phyloP scores from a whole-genome alignment of 1,140 invertebrate species.

The Anoplolepis gracilipes region DNA sequence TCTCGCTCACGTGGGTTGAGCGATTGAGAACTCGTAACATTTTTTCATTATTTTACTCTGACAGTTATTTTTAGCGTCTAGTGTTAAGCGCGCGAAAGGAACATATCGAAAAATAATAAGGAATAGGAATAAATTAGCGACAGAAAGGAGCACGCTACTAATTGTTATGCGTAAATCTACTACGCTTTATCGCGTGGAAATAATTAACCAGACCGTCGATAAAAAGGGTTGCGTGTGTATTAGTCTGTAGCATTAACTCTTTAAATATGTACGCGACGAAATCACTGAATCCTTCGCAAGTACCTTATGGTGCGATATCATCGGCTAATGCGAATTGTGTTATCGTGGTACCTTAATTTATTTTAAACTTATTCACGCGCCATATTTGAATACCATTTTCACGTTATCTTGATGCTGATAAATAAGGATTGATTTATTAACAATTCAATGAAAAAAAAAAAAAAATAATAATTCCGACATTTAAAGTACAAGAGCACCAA shows the following conservation, averaged over 20 bases:
- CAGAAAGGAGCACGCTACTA: not conserved
- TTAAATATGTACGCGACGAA: not conserved
- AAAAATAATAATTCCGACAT: not conserved
- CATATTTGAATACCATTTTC: constrained; percentile 17
- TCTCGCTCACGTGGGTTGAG: not conserved
- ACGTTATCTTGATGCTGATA: not conserved
- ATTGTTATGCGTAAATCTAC: constrained; percentile 51
- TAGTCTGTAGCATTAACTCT: not conserved
- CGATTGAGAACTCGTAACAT: not conserved
- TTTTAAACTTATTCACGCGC: constrained; percentile 21
- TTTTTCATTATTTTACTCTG: not conserved
- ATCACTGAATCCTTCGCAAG: not conserved
- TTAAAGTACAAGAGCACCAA: not conserved
- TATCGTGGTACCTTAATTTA: constrained; percentile 26
- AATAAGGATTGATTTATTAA: constrained; percentile 33
- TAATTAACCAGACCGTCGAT: constrained; percentile 18
- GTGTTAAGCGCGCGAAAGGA: not conserved
- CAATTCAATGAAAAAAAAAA: not conserved
- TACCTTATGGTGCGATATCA: not conserved
- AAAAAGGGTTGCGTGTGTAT: constrained; percentile 48
- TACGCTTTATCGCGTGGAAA: not conserved
- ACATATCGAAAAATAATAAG: constrained; percentile 40
- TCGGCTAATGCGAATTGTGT: constrained; percentile 5
- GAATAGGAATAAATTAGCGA: constrained; percentile 14
- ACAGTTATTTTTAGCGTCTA: not conserved